Conservation (phyloP, 2,797 vertebrate genomes). For the Lycodopsis pacificus region DNA sequence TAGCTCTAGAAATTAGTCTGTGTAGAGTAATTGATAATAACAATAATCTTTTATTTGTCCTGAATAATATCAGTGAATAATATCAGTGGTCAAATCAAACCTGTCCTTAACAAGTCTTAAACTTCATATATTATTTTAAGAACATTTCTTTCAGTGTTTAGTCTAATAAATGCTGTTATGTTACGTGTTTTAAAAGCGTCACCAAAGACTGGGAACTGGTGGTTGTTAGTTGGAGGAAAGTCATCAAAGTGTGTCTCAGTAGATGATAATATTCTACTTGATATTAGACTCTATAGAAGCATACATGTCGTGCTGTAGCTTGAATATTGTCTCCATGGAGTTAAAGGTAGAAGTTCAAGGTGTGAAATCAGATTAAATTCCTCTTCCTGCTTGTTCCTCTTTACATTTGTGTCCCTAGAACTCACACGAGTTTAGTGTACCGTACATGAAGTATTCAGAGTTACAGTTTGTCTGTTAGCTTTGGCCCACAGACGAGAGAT, state of each 20-base stretch:
- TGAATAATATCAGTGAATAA: not conserved
- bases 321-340: not conserved
- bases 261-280: not conserved
- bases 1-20: not conserved
- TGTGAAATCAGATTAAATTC: not conserved
- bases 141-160: not conserved
- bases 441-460: not conserved
- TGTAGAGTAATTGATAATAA: not conserved
- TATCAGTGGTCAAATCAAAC: not conserved
- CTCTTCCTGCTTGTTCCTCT: not conserved
- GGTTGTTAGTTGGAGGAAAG: not conserved
- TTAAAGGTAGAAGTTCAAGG: not conserved
- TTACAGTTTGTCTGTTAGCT: not conserved
- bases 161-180: not conserved
- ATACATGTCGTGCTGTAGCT: not conserved
- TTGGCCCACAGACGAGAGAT: slow-evolving; percentile 10
- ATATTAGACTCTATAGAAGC: not conserved
- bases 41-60: not conserved
- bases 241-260: not conserved
- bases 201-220: no score
- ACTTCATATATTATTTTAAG: not conserved
- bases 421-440: not conserved
- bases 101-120: not conserved
- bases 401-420: not conserved
- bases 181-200: no score